phyloP scores from a whole-genome alignment of 1,140 invertebrate species.

The Tribolium castaneum region DNA sequence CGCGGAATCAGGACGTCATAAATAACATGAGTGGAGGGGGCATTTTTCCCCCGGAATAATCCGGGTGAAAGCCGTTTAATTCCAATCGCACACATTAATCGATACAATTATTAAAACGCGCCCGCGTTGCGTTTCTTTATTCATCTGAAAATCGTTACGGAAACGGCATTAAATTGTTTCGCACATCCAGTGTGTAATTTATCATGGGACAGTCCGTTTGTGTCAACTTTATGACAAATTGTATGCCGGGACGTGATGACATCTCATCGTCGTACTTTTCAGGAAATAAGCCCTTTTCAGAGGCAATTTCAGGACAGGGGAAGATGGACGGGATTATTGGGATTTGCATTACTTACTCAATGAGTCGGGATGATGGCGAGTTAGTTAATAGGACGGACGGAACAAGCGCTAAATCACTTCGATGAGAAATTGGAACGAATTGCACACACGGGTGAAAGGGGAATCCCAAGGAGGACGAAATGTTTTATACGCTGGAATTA shows the following conservation, averaged over 20 bases:
- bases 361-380: neutral
- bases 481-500: too few relatives aligned
- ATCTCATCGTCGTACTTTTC: neutral
- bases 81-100: constrained; percentile 2
- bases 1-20: constrained; percentile 22
- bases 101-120: neutral
- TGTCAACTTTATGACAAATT: constrained; percentile 41
- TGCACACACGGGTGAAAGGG: too few relatives aligned
- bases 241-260: constrained; percentile 28
- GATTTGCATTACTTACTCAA: constrained; percentile 13
- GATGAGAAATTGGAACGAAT: too few relatives aligned
- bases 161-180: constrained; percentile 30
- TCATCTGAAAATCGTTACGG: constrained; percentile 12
- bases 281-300: neutral
- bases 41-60: constrained; percentile 14
- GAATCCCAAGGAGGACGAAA: too few relatives aligned
- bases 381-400: too few relatives aligned
- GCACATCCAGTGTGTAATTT: constrained; percentile 29
- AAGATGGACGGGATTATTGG: constrained; percentile 21
- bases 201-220: constrained; percentile 31
- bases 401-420: too few relatives aligned
- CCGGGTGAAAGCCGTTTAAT: constrained; percentile 6
- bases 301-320: neutral
- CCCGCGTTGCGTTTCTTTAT: constrained; percentile 11
- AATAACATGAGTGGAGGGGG: constrained; percentile 16